Conservation (phyloP, 1,140 invertebrate genomes). For the Sminthurides bifidus region DNA sequence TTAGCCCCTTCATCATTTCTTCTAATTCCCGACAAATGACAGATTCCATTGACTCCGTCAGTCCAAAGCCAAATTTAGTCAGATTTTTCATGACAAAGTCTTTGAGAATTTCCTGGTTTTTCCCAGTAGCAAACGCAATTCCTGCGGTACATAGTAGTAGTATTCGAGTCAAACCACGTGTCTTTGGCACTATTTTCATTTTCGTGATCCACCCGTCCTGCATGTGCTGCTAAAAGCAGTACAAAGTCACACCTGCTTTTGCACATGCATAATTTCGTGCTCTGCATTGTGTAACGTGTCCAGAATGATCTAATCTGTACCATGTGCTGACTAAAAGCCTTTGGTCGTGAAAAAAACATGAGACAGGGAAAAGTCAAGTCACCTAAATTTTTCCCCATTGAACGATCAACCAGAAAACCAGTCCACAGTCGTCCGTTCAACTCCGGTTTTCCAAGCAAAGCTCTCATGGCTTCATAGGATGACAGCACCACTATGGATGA, state of each 20-base stretch:
- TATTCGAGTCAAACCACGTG: too few species aligned
- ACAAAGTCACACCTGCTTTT: too few species aligned
- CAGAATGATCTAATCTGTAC: too few species aligned
- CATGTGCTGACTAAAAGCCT: too few species aligned
- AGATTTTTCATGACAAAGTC: constrained; percentile 15
- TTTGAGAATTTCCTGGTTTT: constrained; percentile 8
- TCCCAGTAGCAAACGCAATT: constrained; percentile 14
- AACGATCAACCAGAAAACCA: constrained; percentile 23
- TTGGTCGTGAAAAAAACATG: too few species aligned
- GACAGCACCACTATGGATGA: constrained; percentile 27
- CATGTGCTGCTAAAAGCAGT: too few species aligned
- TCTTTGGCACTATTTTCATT: too few species aligned
- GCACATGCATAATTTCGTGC: too few species aligned
- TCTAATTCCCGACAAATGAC: constrained; percentile 17
- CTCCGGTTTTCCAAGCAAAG: constrained; percentile 20
- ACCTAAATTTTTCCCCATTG: constrained; percentile 22
- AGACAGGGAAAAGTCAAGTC: too few species aligned
- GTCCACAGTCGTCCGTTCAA: constrained; percentile 21
- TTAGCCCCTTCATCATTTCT: constrained; percentile 11
- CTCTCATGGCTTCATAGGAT: constrained; percentile 21
- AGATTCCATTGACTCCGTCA: constrained; percentile 18
- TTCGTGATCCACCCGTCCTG: too few species aligned
- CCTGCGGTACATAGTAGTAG: too few species aligned
- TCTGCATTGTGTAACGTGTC: too few species aligned
- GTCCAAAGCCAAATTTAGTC: constrained; percentile 28